phyloP scores from a whole-genome alignment of 2,888 invertebrate species.

The Tiphia femorata region DNA sequence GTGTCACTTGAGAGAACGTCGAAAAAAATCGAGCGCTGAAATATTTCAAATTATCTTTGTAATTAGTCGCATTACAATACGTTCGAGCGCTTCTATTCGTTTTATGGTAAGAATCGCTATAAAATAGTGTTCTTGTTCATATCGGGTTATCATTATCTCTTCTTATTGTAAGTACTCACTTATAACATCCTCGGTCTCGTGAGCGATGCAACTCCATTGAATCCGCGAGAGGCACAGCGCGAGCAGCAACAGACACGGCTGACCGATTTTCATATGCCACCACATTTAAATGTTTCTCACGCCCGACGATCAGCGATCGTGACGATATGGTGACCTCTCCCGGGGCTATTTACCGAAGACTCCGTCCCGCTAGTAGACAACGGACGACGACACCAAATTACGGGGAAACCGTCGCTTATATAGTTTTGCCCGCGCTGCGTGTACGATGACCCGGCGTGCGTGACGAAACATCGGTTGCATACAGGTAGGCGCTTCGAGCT shows the following conservation, averaged over 20 bases:
- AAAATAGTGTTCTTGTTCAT: too few relatives aligned
- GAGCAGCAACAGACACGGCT: neutral
- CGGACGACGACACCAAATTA: conserved; percentile 41
- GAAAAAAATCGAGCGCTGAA: too few relatives aligned
- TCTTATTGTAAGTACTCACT: too few relatives aligned
- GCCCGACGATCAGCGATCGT: neutral
- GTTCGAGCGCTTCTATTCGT: too few relatives aligned
- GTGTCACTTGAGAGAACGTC: too few relatives aligned
- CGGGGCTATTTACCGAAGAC: conserved; percentile 9
- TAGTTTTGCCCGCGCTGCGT: conserved; percentile 18
- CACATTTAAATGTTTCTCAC: conserved; percentile 13
- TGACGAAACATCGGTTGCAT: conserved; percentile 16
- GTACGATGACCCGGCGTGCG: conserved; percentile 19
- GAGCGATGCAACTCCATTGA: too few relatives aligned
- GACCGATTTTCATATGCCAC: neutral
- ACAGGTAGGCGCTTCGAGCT: conserved; percentile 22
- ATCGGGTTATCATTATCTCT: too few relatives aligned
- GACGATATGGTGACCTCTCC: conserved; percentile 5
- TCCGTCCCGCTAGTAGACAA: conserved; percentile 9
- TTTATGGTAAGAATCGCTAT: too few relatives aligned
- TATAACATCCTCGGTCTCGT: too few relatives aligned
- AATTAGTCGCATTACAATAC: too few relatives aligned
- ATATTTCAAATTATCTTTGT: too few relatives aligned
- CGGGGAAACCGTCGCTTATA: conserved; percentile 36
- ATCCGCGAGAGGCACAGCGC: neutral